Conservation (phyloP, 2,888 invertebrate species). For the Drosophila kuntzei region DNA sequence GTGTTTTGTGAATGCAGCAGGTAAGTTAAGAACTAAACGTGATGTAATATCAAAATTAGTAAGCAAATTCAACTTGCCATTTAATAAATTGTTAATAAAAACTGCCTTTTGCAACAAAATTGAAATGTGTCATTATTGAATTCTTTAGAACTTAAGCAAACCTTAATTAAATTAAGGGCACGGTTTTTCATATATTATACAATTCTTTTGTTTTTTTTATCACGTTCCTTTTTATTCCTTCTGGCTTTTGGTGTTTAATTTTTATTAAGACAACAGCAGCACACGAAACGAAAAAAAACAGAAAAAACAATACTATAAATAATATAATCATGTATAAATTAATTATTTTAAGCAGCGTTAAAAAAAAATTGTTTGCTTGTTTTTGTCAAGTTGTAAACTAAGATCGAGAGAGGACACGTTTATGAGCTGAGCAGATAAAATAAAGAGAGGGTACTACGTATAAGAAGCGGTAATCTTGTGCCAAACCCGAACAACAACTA, state of each 20-base stretch:
- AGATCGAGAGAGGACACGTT: slow-evolving; percentile 52
- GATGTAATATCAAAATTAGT: slow-evolving; percentile 24
- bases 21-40: slow-evolving; percentile 49
- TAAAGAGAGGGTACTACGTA: slow-evolving; percentile 9
- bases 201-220: slow-evolving; percentile 39
- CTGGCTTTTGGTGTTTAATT: slow-evolving; percentile 65
- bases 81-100: slow-evolving; percentile 67
- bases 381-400: slow-evolving; percentile 44
- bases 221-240: slow-evolving; percentile 36
- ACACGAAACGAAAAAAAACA: slow-evolving; percentile 26
- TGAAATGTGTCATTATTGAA: slow-evolving; percentile 78
- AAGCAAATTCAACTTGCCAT: slow-evolving; percentile 28
- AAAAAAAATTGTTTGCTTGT: slow-evolving; percentile 66
- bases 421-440: slow-evolving; percentile 58
- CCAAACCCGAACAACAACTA: slow-evolving; percentile 28
- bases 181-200: slow-evolving; percentile 44
- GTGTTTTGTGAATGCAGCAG: slow-evolving; percentile 30
- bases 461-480: slow-evolving; percentile 41
- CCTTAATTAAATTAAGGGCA: slow-evolving; percentile 51
- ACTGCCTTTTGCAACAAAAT: slow-evolving; percentile 70
- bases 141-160: slow-evolving; percentile 56
- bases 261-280: slow-evolving; percentile 28
- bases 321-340: slow-evolving; percentile 11
- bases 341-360: slow-evolving; percentile 39
- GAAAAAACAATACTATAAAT: slow-evolving; percentile 7